Evolutionary conservation across 2,888 invertebrate species (phyloP).

Genomic region (Harpalus rufipes): DNA sequence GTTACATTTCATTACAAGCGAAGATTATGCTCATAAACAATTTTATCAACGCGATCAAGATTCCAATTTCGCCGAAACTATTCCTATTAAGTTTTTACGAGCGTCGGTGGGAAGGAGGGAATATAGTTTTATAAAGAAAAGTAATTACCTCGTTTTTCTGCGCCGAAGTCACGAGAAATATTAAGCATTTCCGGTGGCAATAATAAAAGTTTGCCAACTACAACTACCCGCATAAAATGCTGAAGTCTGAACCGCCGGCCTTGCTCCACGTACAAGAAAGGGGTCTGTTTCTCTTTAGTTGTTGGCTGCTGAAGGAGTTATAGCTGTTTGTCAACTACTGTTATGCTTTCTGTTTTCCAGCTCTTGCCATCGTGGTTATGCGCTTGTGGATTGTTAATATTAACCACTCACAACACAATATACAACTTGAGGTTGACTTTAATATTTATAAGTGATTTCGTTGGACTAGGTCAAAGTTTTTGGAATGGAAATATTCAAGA

Average conservation of each 20-base stretch:
- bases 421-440: background rate
- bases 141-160: constrained; percentile 61
- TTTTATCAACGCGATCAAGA: constrained; percentile 64
- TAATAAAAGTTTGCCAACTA: constrained; percentile 65
- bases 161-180: constrained; percentile 61
- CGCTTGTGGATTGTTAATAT: constrained; percentile 8
- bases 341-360: constrained; percentile 25
- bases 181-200: constrained; percentile 62
- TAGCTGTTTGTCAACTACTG: constrained; percentile 55
- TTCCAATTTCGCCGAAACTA: constrained; percentile 61
- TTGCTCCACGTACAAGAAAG: background rate
- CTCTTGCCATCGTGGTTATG: background rate
- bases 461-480: background rate
- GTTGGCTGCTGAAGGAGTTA: constrained; percentile 38
- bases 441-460: background rate
- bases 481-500: background rate
- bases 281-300: constrained; percentile 14
- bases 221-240: constrained; percentile 46
- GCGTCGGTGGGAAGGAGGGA: constrained; percentile 22
- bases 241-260: constrained; percentile 34
- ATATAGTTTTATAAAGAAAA: constrained; percentile 65
- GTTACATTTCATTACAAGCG: constrained; percentile 61
- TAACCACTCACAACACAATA: background rate
- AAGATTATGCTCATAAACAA: constrained; percentile 63
- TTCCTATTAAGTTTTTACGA: constrained; percentile 64